phyloP scores from a whole-genome alignment of 2,888 invertebrate species.

The Mantis religiosa region DNA sequence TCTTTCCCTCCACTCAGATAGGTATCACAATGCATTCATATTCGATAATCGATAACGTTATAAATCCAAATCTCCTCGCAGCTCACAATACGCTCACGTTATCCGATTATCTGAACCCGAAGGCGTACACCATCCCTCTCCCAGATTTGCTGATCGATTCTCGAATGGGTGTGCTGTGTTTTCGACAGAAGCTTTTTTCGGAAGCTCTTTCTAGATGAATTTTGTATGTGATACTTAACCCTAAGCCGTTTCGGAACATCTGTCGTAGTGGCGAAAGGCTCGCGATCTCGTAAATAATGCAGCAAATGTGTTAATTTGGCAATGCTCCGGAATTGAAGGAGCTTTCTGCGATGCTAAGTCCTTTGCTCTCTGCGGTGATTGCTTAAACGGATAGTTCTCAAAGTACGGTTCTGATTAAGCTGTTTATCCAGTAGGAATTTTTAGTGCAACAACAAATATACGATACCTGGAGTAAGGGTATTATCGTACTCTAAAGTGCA shows the following conservation, averaged over 20 bases:
- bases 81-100: neutral
- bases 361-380: neutral
- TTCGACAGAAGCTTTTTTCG: neutral
- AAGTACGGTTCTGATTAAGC: neutral
- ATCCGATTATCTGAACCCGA: neutral
- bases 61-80: neutral
- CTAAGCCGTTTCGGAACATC: neutral
- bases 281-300: neutral
- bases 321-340: neutral
- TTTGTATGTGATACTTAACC: neutral
- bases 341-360: neutral
- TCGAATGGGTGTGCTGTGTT: neutral
- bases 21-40: neutral
- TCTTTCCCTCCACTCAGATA: neutral
- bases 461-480: no score
- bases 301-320: neutral
- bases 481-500: no score
- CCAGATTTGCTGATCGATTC: neutral
- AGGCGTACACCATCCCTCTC: neutral
- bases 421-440: no score
- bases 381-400: neutral
- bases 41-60: slow-evolving; percentile 1
- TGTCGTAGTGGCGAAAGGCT: neutral
- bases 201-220: neutral
- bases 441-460: no score